Evolutionary conservation across 2,888 invertebrate species (phyloP), one percentile per base, ranked within the genome.

Genomic region (Cephus pulcher): DNA sequence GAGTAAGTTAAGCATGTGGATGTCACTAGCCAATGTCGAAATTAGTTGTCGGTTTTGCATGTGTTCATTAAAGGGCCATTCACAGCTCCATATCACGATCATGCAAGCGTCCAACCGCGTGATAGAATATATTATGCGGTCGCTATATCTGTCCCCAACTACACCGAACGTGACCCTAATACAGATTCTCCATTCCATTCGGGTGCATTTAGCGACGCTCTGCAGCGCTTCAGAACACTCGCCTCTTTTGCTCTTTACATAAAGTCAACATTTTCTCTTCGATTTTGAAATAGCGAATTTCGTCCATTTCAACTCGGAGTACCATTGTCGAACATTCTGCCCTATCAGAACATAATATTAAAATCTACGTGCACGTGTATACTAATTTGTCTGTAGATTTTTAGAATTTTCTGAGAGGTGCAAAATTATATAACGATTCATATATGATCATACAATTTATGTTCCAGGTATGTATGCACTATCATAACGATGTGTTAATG

Each of bases 21-120:
- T 56, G 56, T 23, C 56, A 23, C 56, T 56, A 56, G 56, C 23
- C 56, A 56, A 76, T 77, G 74, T 32, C 34, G 35, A 30, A 81
- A 69, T 80, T 78, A 37, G 77, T 81, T 35, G 32, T 56, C 35
- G 77, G 79, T 76, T 75, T 76, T 68, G 76, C 77, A 76, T 70
- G 70, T 75, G 81, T 75, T 87, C 86, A 85, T 87, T 87, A 88
- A 88, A 84, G 83, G 74, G 78, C 84, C 82, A 87, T 87, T 87
- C 87, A 88, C 84, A 84, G 83, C 83, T 78, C 81, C 82, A 81
- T 82, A 82, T 82, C 83, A 78, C 76, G 77, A 81, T 79, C 83
- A 79, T 78, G 75, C 76, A 37, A 80, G 37, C 75, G 80, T 76
- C 69, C 80, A 80, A 86, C 82, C 84, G 82, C 85, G 74, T 81